Conservation (phyloP, 2,797 vertebrate genomes). For the Cyprinodon diabolis region DNA sequence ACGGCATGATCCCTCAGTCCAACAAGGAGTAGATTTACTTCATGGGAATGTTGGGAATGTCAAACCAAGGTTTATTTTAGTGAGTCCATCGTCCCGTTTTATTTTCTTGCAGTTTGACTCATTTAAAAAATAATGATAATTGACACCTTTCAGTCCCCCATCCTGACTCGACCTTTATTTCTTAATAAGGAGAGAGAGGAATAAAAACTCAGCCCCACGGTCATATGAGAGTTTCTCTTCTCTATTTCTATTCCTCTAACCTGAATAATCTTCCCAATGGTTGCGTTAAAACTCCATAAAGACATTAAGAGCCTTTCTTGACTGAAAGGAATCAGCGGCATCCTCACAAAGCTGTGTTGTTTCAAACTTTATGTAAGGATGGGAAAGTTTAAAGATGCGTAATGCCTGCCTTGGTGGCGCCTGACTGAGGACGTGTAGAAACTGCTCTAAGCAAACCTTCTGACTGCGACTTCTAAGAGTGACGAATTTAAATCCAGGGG, state of each 20-base stretch:
- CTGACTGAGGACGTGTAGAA: constrained; percentile 6
- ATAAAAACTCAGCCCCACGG: not conserved
- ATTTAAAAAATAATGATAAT: no score
- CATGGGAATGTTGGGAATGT: no score
- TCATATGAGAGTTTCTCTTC: not conserved
- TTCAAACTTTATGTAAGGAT: not conserved
- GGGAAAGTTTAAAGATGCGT: not conserved
- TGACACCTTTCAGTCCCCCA: no score
- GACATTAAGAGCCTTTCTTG: not conserved
- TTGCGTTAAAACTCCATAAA: not conserved
- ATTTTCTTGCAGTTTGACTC: no score
- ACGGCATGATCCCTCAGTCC: no score
- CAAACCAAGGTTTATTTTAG: no score
- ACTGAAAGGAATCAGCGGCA: not conserved
- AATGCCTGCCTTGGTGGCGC: not conserved
- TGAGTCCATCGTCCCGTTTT: no score
- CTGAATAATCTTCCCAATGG: not conserved
- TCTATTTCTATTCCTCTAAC: not conserved
- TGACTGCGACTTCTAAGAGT: constrained; percentile 35
- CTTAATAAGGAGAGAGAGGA: no score
- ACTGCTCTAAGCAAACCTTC: constrained; percentile 19
- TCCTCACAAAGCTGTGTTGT: not conserved
- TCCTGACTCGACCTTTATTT: no score
- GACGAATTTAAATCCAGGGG: constrained; percentile 51
- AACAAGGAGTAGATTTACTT: no score